Evolutionary conservation across 2,888 invertebrate genomes (phyloP).

Genomic region (Elegia similella): DNA sequence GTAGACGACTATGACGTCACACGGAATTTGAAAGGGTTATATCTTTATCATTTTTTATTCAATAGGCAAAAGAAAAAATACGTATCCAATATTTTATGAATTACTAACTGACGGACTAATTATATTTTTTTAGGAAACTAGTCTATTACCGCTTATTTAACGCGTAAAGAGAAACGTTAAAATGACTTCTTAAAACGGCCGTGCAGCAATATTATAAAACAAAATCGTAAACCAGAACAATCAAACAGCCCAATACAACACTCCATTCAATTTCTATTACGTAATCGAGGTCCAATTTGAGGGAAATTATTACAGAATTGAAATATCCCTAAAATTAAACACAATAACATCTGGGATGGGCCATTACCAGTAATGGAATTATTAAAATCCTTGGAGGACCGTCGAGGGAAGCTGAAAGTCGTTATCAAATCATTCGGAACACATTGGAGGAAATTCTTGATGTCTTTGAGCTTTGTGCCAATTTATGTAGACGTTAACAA

Average conservation of each 20-base stretch:
- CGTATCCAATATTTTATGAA: too few relatives aligned
- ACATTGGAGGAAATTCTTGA: not conserved
- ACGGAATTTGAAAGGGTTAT: too few relatives aligned
- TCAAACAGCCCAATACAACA: not conserved
- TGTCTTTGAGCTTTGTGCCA: not conserved
- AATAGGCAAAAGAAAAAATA: too few relatives aligned
- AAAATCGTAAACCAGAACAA: not conserved
- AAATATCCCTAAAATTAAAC: constrained; percentile 11
- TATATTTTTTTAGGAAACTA: too few relatives aligned
- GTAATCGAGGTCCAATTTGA: not conserved
- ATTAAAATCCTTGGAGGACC: constrained; percentile 13
- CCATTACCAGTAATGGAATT: constrained; percentile 16
- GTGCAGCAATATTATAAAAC: too few relatives aligned
- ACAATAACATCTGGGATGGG: constrained; percentile 14
- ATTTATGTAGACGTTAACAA: not conserved
- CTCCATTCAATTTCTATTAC: not conserved
- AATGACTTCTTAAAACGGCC: too few relatives aligned
- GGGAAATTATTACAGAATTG: constrained; percentile 12
- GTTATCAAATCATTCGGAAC: constrained; percentile 10
- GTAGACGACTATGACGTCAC: too few relatives aligned
- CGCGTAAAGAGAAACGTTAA: too few relatives aligned
- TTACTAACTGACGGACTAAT: too few relatives aligned
- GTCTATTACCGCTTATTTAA: too few relatives aligned
- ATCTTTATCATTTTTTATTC: too few relatives aligned
- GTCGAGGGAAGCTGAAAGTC: not conserved